Evolutionary conservation across 1,140 invertebrate species (phyloP).

Genomic region (Agrypnia vestita): DNA sequence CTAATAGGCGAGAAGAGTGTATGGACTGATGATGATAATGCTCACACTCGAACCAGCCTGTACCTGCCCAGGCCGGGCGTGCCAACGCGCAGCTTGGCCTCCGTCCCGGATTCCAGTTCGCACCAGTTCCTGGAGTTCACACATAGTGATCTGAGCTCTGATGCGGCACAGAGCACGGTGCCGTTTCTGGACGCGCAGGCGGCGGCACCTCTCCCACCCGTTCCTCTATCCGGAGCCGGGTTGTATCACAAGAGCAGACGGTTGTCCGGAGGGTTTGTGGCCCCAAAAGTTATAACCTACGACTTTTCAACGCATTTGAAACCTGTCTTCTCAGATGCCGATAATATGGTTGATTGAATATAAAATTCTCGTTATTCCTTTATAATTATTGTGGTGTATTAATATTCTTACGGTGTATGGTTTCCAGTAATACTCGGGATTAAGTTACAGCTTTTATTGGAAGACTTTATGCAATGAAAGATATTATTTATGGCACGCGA

Average conservation of each 20-base stretch:
- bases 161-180: conserved; percentile 89
- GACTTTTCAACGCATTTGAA: conserved; percentile 78
- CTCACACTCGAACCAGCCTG: conserved; percentile 78
- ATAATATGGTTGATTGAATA: no score
- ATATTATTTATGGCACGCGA: no score
- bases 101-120: conserved; percentile 78
- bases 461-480: no score
- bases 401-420: no score
- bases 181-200: conserved; percentile 88
- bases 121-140: conserved; percentile 87
- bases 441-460: no score
- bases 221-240: conserved; percentile 78
- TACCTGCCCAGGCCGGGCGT: conserved; percentile 78
- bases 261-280: conserved; percentile 85
- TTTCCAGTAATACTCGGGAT: no score
- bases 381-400: no score
- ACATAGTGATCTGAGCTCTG: conserved; percentile 82
- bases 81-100: conserved; percentile 75
- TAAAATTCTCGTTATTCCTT: no score
- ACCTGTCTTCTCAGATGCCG: conserved; percentile 62
- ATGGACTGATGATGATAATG: conserved; percentile 89
- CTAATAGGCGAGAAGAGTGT: conserved; percentile 76
- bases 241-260: conserved; percentile 83
- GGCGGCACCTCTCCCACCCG: conserved; percentile 76
- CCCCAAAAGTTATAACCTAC: conserved; percentile 84